A percentile compares a stretch with the other conserved stretches of the same genome.
phyloP scores from a whole-genome alignment of 2,113 vertebrate species.

The Sylvicapra grimmia region DNA sequence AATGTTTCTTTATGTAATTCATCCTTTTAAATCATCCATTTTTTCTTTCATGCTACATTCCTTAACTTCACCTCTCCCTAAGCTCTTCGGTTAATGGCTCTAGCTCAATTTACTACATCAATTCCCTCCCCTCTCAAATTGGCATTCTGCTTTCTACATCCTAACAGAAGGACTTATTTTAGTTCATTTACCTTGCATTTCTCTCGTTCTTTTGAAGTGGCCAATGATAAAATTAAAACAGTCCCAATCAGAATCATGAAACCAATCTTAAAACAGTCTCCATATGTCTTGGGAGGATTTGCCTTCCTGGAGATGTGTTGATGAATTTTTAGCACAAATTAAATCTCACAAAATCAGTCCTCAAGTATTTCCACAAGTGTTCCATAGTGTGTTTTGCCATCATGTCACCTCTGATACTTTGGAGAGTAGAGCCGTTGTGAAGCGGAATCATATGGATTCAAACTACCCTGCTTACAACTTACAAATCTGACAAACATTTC shows the following conservation, averaged over 20 bases:
- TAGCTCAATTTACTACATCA: background rate
- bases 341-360: constrained; percentile 56
- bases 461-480: background rate
- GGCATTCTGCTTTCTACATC: background rate
- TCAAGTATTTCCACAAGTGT: constrained; percentile 60
- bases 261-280: constrained; percentile 72
- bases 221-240: constrained; percentile 64
- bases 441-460: background rate
- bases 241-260: constrained; percentile 58
- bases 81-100: background rate
- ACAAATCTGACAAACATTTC: background rate
- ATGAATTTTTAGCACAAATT: constrained; percentile 69
- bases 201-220: constrained; percentile 43
- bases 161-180: constrained; percentile 45
- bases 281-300: constrained; percentile 73
- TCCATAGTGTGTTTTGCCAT: background rate
- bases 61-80: constrained; percentile 15
- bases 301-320: constrained; percentile 63
- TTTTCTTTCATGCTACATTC: background rate
- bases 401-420: constrained; percentile 20
- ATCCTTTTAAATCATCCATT: constrained; percentile 26
- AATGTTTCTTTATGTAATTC: constrained; percentile 55
- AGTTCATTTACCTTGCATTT: constrained; percentile 50
- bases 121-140: background rate
- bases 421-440: background rate